Conservation (phyloP, 2,888 invertebrate species). For the Calameuta pallipes region DNA sequence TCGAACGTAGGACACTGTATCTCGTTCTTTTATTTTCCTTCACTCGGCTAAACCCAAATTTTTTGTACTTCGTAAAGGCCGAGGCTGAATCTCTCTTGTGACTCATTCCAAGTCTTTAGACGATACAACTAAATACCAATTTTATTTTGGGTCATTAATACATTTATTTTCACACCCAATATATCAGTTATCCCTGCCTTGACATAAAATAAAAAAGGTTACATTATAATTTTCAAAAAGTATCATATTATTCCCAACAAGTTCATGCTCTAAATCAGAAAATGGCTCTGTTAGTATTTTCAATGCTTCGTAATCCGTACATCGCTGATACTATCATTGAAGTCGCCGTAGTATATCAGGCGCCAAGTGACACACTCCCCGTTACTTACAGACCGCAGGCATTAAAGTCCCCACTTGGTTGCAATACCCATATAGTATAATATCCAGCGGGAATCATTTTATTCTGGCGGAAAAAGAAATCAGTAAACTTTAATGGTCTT, state of each 20-base stretch:
- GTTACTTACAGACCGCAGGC: neutral
- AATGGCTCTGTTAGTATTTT: neutral
- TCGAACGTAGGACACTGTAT: neutral
- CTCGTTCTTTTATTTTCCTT: neutral
- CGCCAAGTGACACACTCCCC: neutral
- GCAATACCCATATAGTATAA: neutral
- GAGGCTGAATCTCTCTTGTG: neutral
- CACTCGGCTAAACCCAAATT: neutral
- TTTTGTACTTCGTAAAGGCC: neutral
- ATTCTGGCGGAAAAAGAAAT: neutral
- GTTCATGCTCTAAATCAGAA: neutral
- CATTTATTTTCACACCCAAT: neutral
- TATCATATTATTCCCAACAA: neutral
- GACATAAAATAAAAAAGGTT: neutral
- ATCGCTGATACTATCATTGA: neutral
- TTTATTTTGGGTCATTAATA: neutral
- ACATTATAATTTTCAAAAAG: neutral
- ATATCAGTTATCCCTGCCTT: neutral
- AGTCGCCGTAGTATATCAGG: neutral
- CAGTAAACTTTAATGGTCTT: neutral
- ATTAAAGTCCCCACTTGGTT: neutral
- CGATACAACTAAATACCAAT: neutral
- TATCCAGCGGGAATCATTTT: neutral
- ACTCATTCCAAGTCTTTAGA: neutral
- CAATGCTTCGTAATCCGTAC: neutral